Evolutionary conservation across 2,797 vertebrate species (phyloP).

Genomic region (Epinephelus coioides): DNA sequence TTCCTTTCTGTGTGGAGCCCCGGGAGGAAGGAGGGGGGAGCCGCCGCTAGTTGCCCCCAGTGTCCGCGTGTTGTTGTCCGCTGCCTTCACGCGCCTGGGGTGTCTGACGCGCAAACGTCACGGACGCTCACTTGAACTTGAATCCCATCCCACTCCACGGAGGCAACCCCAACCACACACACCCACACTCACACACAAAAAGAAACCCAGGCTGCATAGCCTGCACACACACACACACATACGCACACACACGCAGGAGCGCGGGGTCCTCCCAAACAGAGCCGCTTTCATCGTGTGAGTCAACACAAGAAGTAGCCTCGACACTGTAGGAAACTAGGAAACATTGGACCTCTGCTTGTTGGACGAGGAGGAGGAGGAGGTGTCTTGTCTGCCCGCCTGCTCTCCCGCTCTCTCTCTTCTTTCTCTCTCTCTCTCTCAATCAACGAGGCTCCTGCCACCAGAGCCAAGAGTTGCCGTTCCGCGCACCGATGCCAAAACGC

Average conservation of each 20-base stretch:
- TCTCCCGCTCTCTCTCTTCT: slow-evolving; percentile 65
- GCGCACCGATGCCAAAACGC: slow-evolving; percentile 89
- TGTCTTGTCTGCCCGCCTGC: slow-evolving; percentile 80
- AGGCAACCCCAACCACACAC: slow-evolving; percentile 93
- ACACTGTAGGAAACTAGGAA: slow-evolving; percentile 81
- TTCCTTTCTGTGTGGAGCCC: slow-evolving; percentile 75
- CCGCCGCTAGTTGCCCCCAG: slow-evolving; percentile 91
- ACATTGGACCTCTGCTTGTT: slow-evolving; percentile 87
- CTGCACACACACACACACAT: slow-evolving; percentile 75
- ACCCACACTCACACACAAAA: slow-evolving; percentile 87
- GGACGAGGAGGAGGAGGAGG: slow-evolving; percentile 85
- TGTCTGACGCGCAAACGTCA: slow-evolving; percentile 88
- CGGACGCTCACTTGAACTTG: slow-evolving; percentile 96
- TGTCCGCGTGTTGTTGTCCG: slow-evolving; percentile 88
- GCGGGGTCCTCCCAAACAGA: slow-evolving; percentile 91
- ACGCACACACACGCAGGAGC: slow-evolving; percentile 88
- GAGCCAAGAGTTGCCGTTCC: slow-evolving; percentile 92
- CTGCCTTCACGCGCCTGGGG: slow-evolving; percentile 84
- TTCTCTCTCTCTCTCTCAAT: slow-evolving; percentile 74
- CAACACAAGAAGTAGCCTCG: slow-evolving; percentile 84
- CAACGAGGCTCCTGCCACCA: slow-evolving; percentile 78
- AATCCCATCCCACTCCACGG: slow-evolving; percentile 93
- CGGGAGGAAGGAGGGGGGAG: slow-evolving; percentile 63
- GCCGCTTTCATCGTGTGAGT: slow-evolving; percentile 91
- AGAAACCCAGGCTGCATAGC: slow-evolving; percentile 49